phyloP scores from a whole-genome alignment of 1,140 invertebrate genomes.

The Phymastichus coffea region DNA sequence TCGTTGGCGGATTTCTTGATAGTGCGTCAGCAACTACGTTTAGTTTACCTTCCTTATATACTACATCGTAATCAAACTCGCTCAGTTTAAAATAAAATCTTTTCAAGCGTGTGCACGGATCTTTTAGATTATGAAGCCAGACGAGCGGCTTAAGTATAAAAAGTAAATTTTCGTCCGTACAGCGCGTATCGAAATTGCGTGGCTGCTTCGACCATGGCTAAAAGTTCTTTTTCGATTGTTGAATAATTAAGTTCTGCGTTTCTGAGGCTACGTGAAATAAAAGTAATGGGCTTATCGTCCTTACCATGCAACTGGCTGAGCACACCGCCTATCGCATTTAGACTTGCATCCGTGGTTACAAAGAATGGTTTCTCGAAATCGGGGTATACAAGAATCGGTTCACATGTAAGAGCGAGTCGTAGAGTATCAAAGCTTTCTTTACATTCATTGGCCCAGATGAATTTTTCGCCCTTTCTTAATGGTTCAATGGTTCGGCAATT shows the following conservation, averaged over 20 bases:
- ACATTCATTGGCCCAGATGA: constrained; percentile 14
- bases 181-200: too few relatives aligned
- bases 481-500: constrained; percentile 33
- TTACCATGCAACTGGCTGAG: too few relatives aligned
- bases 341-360: constrained; percentile 33
- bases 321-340: constrained; percentile 28
- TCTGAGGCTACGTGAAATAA: not conserved
- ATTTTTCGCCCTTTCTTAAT: constrained; percentile 26
- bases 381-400: constrained; percentile 36
- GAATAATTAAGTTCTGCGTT: not conserved
- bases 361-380: constrained; percentile 34
- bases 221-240: too few relatives aligned
- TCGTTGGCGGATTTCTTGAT: too few relatives aligned
- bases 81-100: too few relatives aligned
- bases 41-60: not conserved
- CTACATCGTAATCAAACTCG: not conserved
- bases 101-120: not conserved
- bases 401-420: not conserved
- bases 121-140: not conserved
- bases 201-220: too few relatives aligned
- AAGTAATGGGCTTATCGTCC: too few relatives aligned
- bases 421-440: not conserved
- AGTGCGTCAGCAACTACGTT: not conserved
- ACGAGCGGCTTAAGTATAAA: not conserved
- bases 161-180: not conserved